Evolutionary conservation across 2,797 vertebrate genomes (phyloP), one percentile per base, ranked within the genome.

Genomic region (Pseudomugil tenellus): DNA sequence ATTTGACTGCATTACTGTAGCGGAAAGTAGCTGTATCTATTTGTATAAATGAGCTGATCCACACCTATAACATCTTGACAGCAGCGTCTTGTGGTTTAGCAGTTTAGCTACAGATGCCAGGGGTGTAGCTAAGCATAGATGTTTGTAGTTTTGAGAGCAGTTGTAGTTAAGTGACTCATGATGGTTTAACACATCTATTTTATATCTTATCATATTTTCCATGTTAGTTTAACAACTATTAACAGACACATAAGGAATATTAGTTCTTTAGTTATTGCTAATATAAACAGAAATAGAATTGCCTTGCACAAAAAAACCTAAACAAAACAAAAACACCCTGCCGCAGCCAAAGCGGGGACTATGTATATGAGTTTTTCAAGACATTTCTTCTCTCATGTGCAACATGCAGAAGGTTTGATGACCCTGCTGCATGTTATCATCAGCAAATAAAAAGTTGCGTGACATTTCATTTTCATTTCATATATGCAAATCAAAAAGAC

Each of bases 31-130:
- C 19, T 63, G 52, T 7, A 41, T 41, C 39, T 41, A 41, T 41
- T 41, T 19, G 39, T 41, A 41, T 41, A 29, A 57, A 29, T 55
- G 34, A 12, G 62, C 3, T 0, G 1, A 12, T 9, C 37, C 25
- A 43, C 34, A 14, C 9, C 43, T 25, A 70, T 26, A 60, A 55
- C 23, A 60, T 11, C 7, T 53, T 19, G 57, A 73, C 3, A 63
- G 59, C 67, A 25, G 5, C 5, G 0, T 76, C 56, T 37, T 71
- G 57, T 66, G 43, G 25, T 58, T 60, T 25, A 37, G n/a, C 31
- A 16, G 25, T 58, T 59, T 28, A 2, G 32, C 26, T 6, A 28
- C 3, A 31, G 6, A 32, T 21, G 23, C 7, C 55, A 72, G 21
- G 8, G 46, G 28, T 9, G 29, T 46, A 13, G 43, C 28, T 35